Evolutionary conservation across 2,888 invertebrate genomes (phyloP).

Genomic region (Crocallis elinguaria): DNA sequence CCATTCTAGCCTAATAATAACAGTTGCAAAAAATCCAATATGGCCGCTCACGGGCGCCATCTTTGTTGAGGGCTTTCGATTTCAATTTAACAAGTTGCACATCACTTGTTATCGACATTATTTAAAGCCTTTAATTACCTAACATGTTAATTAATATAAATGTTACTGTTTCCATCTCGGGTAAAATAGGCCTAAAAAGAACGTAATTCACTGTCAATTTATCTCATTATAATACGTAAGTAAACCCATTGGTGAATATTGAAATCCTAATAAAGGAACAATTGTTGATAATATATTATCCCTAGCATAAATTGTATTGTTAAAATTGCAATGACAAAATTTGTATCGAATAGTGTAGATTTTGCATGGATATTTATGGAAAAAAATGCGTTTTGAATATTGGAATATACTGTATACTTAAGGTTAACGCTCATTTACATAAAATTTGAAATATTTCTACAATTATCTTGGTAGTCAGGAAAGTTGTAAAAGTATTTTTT

Average conservation of each 20-base stretch:
- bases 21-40: slow-evolving; percentile 12
- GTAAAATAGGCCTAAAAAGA: not conserved
- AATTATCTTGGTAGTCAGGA: not conserved
- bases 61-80: too few species aligned
- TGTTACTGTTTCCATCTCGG: not conserved
- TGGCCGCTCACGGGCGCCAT: not conserved
- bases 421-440: not conserved
- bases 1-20: too few species aligned
- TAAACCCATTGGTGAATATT: not conserved
- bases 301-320: slow-evolving; percentile 30
- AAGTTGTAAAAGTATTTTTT: not conserved
- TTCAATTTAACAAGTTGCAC: too few species aligned
- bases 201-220: slow-evolving; percentile 34
- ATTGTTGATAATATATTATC: slow-evolving; percentile 34
- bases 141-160: too few species aligned
- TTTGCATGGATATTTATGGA: slow-evolving; percentile 35
- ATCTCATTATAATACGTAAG: slow-evolving; percentile 22
- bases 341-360: slow-evolving; percentile 39
- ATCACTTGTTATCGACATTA: too few species aligned
- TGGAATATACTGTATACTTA: slow-evolving; percentile 15
- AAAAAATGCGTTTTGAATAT: slow-evolving; percentile 26
- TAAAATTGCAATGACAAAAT: slow-evolving; percentile 20
- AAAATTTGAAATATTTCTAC: not conserved
- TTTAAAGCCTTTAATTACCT: too few species aligned
- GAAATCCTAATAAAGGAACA: slow-evolving; percentile 13